Percentiles rank a stretch among this genome's conserved stretches.
phyloP scores from a whole-genome alignment of 2,888 invertebrate genomes.

The Nesidiocoris tenuis region DNA sequence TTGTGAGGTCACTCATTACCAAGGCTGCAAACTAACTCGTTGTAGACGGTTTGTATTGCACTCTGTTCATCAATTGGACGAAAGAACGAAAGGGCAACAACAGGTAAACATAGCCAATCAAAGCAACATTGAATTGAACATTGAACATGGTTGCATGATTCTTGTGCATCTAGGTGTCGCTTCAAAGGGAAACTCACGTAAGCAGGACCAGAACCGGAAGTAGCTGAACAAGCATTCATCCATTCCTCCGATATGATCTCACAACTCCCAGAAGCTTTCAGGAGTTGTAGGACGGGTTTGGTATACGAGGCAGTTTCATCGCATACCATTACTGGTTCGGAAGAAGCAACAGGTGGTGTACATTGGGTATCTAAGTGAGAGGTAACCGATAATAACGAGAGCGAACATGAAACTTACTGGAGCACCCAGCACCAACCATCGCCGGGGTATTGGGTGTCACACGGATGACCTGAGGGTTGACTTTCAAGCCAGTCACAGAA shows the following conservation, averaged over 20 bases:
- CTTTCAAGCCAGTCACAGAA: conserved; percentile 16
- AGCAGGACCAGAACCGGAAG: conserved; percentile 89
- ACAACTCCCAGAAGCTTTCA: conserved; percentile 61
- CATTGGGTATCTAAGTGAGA: not conserved
- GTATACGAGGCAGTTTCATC: conserved; percentile 13
- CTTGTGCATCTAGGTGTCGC: too few relatives aligned
- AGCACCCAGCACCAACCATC: conserved; percentile 57
- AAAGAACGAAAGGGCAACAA: too few relatives aligned
- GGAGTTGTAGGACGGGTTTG: conserved; percentile 7
- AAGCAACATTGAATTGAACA: too few relatives aligned
- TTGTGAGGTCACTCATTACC: too few relatives aligned
- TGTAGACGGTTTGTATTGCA: too few relatives aligned
- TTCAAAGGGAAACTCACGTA: conserved; percentile 85
- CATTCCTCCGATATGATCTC: conserved; percentile 76
- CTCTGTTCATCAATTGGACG: too few relatives aligned
- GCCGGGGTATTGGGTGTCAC: conserved; percentile 76
- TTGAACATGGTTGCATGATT: too few relatives aligned
- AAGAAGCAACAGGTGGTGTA: not conserved
- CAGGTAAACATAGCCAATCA: too few relatives aligned
- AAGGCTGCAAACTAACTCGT: too few relatives aligned
- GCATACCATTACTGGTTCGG: conserved; percentile 21
- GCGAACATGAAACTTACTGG: conserved; percentile 39
- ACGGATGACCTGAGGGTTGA: conserved; percentile 22
- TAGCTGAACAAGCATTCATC: conserved; percentile 75
- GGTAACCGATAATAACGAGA: conserved; percentile 1